These are phyloP conservation scores for Regulus satrapa DNA, from an alignment of 2,113 vertebrate species.

Conservation along the genomic window DNA sequence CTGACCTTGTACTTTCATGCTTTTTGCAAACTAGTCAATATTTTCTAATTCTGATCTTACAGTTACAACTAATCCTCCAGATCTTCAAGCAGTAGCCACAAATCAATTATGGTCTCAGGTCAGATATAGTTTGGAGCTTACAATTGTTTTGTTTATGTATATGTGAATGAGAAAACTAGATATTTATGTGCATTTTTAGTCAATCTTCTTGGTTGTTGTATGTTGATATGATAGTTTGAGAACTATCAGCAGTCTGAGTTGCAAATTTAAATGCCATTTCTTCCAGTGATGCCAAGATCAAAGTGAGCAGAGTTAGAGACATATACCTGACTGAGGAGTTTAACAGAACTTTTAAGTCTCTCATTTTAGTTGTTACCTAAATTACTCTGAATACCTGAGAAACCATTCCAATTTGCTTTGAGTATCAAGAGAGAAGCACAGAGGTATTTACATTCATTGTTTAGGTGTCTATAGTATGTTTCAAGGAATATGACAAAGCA, in stretches of 20 bases:
- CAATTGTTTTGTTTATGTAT: not conserved
- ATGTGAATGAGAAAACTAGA: not conserved
- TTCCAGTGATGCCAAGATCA: not conserved
- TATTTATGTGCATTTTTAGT: not conserved
- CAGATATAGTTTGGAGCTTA: not conserved
- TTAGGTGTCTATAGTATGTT: not conserved
- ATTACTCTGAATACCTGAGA: not conserved
- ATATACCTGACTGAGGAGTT: not conserved
- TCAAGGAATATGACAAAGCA: not conserved
- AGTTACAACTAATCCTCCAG: not conserved
- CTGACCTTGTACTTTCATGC: not conserved
- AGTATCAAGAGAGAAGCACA: not conserved
- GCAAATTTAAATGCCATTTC: not conserved
- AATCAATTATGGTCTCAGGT: not conserved
- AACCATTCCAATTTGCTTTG: not conserved
- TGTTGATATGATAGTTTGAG: not conserved
- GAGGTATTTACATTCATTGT: not conserved
- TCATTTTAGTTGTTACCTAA: not conserved
- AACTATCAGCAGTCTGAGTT: not conserved
- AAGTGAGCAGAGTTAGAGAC: not conserved
- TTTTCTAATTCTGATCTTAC: not conserved
- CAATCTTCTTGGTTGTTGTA: not conserved
- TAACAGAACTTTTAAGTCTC: not conserved
- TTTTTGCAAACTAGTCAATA: not conserved
- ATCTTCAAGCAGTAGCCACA: not conserved